Evolutionary conservation across 2,797 vertebrate species (phyloP).

Genomic region (Scleropages formosus): DNA sequence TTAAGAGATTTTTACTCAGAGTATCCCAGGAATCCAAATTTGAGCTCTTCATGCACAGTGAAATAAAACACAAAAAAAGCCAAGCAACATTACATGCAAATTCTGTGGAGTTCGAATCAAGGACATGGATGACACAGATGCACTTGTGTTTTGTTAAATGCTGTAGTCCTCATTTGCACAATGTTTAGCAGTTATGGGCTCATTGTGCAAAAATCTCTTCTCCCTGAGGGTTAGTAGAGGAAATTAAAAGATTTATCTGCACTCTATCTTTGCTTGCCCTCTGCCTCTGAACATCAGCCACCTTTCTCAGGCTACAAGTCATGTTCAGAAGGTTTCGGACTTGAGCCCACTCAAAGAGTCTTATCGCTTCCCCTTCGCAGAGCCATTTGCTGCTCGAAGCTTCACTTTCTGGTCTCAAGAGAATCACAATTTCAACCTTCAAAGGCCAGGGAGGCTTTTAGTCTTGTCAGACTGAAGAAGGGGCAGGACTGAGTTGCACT

Average conservation of each 20-base stretch:
- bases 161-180: constrained; percentile 35
- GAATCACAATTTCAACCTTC: constrained; percentile 60
- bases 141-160: background rate
- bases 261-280: background rate
- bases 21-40: background rate
- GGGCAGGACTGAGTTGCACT: background rate
- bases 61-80: background rate
- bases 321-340: constrained; percentile 30
- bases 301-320: constrained; percentile 28
- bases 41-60: constrained; percentile 4
- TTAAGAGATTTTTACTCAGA: background rate
- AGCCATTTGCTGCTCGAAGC: constrained; percentile 48
- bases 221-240: constrained; percentile 42
- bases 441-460: constrained; percentile 56
- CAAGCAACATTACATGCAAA: background rate
- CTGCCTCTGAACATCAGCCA: background rate
- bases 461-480: constrained; percentile 13
- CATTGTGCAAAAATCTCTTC: constrained; percentile 21
- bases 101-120: background rate
- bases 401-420: constrained; percentile 43
- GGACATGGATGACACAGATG: background rate
- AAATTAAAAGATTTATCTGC: constrained; percentile 46
- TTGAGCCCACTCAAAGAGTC: constrained; percentile 19
- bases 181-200: constrained; percentile 45
- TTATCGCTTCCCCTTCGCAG: constrained; percentile 26